These are phyloP conservation scores for Carassius carassius DNA, from an alignment of 2,113 vertebrate species.

Conservation along the genomic window DNA sequence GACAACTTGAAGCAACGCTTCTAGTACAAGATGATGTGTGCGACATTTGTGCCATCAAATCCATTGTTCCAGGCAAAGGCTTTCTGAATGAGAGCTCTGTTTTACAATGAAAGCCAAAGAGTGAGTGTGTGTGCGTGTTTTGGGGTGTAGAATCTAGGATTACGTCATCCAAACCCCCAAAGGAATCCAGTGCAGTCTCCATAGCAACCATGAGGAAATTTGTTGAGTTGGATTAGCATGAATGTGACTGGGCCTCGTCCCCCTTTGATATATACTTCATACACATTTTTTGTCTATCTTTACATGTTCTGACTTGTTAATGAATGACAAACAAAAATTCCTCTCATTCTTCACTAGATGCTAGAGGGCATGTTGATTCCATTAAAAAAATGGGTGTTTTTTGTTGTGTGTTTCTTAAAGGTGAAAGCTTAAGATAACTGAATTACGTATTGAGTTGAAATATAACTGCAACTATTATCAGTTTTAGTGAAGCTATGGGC, in stretches of 20 bases:
- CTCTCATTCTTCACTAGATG: neutral
- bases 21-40: conserved; percentile 1
- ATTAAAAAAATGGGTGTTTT: neutral
- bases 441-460: neutral
- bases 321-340: neutral
- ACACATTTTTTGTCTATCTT: neutral
- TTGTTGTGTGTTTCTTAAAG: neutral
- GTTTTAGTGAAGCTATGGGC: no score
- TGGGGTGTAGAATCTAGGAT: conserved; percentile 16
- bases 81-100: conserved; percentile 6
- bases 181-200: conserved; percentile 40
- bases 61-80: conserved; percentile 12
- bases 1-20: neutral
- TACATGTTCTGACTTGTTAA: neutral
- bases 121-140: conserved; percentile 4
- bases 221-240: neutral
- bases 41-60: conserved; percentile 10
- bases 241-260: neutral
- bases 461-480: neutral
- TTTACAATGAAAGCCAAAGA: neutral
- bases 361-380: neutral
- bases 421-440: neutral
- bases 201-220: conserved; percentile 40
- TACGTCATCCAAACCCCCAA: conserved; percentile 34
- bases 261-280: conserved; percentile 3